Evolutionary conservation across 2,888 invertebrate species (phyloP).

Genomic region (Caenorhabditis sp.): DNA sequence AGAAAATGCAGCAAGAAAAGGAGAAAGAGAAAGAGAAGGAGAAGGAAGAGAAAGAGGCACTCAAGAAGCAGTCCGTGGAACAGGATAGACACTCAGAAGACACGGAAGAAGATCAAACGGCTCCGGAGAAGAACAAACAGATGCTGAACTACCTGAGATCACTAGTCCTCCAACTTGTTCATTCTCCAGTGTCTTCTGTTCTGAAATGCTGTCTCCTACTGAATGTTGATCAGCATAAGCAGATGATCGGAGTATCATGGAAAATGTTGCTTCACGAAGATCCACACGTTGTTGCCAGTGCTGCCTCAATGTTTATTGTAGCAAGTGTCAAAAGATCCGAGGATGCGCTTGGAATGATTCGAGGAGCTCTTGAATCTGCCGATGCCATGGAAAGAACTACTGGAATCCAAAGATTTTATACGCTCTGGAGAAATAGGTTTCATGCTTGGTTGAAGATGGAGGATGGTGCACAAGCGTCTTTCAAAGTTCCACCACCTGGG

Average conservation of each 20-base stretch:
- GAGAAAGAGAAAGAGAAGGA: slow-evolving; percentile 80
- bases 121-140: slow-evolving; percentile 63
- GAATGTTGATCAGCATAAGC: slow-evolving; percentile 85
- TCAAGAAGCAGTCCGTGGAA: slow-evolving; percentile 73
- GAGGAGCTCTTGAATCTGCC: slow-evolving; percentile 90
- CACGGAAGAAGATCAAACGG: slow-evolving; percentile 69
- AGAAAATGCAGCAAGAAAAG: slow-evolving; percentile 80
- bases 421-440: slow-evolving; percentile 96
- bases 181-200: slow-evolving; percentile 91
- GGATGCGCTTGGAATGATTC: slow-evolving; percentile 93
- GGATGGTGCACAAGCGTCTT: slow-evolving; percentile 94
- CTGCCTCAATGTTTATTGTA: slow-evolving; percentile 93
- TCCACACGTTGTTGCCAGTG: slow-evolving; percentile 85
- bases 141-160: slow-evolving; percentile 68
- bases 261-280: slow-evolving; percentile 95
- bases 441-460: slow-evolving; percentile 99
- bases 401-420: slow-evolving; percentile 91
- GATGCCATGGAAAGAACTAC: slow-evolving; percentile 91
- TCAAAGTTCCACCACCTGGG: slow-evolving; percentile 97
- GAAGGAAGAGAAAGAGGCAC: slow-evolving; percentile 72
- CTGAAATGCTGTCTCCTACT: slow-evolving; percentile 94
- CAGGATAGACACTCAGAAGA: slow-evolving; percentile 71
- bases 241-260: slow-evolving; percentile 95
- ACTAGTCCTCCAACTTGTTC: slow-evolving; percentile 86
- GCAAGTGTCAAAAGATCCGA: slow-evolving; percentile 94